A percentile compares a stretch with the other conserved stretches of the same genome.
phyloP scores from a whole-genome alignment of 2,113 vertebrate genomes.

The Dermatemys mawii region DNA sequence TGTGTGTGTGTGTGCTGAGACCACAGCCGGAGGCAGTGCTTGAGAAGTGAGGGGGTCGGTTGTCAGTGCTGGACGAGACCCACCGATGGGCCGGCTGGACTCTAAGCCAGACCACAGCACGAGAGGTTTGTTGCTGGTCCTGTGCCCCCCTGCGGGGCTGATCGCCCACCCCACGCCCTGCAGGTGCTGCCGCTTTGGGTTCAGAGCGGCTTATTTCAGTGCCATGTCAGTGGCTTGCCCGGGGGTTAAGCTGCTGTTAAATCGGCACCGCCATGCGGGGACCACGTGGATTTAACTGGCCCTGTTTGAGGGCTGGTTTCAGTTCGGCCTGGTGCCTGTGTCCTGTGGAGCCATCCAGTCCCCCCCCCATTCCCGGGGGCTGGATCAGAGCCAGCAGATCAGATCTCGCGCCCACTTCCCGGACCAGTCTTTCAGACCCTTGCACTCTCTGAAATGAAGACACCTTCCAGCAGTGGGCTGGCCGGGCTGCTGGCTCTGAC shows the following conservation, averaged over 20 bases:
- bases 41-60: too few relatives aligned
- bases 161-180: too few relatives aligned
- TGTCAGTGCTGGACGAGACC: not conserved
- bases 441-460: not conserved
- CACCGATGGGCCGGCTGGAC: not conserved
- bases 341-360: not conserved
- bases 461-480: not conserved
- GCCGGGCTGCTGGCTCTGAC: not conserved
- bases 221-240: not conserved
- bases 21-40: too few relatives aligned
- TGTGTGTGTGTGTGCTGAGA: too few relatives aligned
- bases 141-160: not conserved
- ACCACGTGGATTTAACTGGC: accelerated
- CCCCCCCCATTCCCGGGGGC: too few relatives aligned
- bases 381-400: not conserved
- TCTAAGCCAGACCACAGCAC: not conserved
- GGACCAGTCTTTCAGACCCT: not conserved
- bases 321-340: not conserved
- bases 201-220: not conserved
- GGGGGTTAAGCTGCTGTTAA: not conserved
- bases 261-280: not conserved
- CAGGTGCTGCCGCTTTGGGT: not conserved
- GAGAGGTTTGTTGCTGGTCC: not conserved
- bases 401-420: not conserved
- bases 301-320: not conserved